These are phyloP conservation scores for Pogonocherus hispidulus DNA, from an alignment of 2,888 invertebrate species.

Conservation along the genomic window DNA sequence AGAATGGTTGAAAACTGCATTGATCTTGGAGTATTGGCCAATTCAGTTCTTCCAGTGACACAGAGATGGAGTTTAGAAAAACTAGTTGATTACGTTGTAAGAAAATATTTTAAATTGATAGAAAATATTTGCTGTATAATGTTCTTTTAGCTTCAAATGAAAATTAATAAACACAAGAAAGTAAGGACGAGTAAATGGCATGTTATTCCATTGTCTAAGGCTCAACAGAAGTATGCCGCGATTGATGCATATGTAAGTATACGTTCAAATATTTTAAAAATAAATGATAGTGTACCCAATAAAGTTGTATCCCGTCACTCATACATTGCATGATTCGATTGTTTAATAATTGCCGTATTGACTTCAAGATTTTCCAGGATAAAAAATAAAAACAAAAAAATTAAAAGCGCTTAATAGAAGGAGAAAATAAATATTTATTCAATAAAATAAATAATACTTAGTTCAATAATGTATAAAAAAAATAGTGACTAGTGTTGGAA, in stretches of 20 bases:
- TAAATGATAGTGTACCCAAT: too few species aligned
- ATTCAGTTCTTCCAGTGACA: slow-evolving; percentile 69
- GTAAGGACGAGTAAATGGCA: slow-evolving; percentile 76
- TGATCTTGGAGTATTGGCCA: slow-evolving; percentile 74
- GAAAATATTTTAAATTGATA: slow-evolving; percentile 30
- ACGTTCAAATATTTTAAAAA: too few species aligned
- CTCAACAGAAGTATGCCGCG: slow-evolving; percentile 74
- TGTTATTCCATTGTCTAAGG: slow-evolving; percentile 70
- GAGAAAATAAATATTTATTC: too few species aligned
- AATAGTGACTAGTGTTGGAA: too few species aligned
- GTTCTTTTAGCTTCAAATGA: slow-evolving; percentile 68
- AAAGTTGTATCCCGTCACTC: too few species aligned
- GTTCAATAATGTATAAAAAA: too few species aligned
- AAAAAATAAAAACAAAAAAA: too few species aligned
- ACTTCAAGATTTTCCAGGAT: too few species aligned
- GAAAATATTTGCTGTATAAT: slow-evolving; percentile 16
- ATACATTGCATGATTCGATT: too few species aligned
- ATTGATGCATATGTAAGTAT: slow-evolving; percentile 76
- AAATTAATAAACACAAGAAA: slow-evolving; percentile 72
- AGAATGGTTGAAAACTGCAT: slow-evolving; percentile 73
- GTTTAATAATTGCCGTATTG: too few species aligned
- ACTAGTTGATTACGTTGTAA: slow-evolving; percentile 72
- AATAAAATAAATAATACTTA: too few species aligned
- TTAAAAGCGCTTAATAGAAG: too few species aligned
- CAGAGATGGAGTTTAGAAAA: slow-evolving; percentile 75